phyloP scores from a whole-genome alignment of 2,113 vertebrate genomes.

The Dermatemys mawii region DNA sequence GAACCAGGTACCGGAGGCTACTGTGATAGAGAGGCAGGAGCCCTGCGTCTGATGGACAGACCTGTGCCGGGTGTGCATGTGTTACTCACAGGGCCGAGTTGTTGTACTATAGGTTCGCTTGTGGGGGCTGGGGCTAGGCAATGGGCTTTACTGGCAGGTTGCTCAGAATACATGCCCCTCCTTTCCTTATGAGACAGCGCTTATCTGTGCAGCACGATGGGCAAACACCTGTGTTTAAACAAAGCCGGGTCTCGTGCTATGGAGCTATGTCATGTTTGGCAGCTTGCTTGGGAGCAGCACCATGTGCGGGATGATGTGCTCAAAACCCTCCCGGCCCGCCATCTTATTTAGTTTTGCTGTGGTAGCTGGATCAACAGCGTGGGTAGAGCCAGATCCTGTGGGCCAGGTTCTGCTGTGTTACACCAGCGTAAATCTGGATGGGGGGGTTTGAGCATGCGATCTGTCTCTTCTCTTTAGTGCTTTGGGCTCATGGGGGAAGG shows the following conservation, averaged over 20 bases:
- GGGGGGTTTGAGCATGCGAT: no score
- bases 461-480: background rate
- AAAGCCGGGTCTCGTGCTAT: background rate
- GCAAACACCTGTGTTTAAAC: background rate
- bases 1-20: rapidly evolving
- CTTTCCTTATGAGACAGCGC: no score
- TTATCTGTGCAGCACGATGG: background rate
- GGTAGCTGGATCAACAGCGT: background rate
- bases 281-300: background rate
- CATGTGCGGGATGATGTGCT: background rate
- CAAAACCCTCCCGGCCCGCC: background rate
- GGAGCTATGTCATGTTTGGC: background rate
- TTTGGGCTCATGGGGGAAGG: background rate
- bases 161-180: background rate
- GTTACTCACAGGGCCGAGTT: background rate
- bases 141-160: no score
- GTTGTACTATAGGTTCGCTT: no score
- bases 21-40: background rate
- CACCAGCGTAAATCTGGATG: no score
- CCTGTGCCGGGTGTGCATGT: background rate
- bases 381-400: background rate
- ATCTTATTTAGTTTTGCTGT: background rate
- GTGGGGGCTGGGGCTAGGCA: background rate
- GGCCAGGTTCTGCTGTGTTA: background rate
- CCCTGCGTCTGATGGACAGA: background rate